Evolutionary conservation across 2,888 invertebrate species (phyloP).

Genomic region (Allolobophora icterica): DNA sequence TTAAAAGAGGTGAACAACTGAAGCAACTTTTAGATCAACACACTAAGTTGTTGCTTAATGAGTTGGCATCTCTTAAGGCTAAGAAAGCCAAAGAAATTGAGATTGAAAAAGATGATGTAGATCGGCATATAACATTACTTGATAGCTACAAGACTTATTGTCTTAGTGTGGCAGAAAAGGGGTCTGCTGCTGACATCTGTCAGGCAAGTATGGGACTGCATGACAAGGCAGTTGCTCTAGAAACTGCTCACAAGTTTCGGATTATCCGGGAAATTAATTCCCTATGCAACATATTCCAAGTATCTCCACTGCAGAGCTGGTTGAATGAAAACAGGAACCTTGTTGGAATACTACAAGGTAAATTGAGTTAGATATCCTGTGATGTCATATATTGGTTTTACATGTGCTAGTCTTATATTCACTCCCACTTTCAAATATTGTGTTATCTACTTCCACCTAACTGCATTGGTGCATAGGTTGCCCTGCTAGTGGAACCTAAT

Average conservation of each 20-base stretch:
- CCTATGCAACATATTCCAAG: not conserved
- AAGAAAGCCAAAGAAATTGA: not conserved
- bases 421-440: no score
- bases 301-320: not conserved
- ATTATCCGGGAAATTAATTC: not conserved
- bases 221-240: not conserved
- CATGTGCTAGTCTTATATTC: no score
- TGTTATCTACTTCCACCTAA: no score
- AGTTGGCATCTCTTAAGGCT: not conserved
- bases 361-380: not conserved
- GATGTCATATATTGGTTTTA: no score
- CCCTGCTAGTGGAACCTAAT: no score
- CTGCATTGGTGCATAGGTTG: no score
- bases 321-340: not conserved
- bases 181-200: not conserved
- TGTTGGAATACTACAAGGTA: not conserved
- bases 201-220: not conserved
- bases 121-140: not conserved
- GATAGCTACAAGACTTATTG: not conserved
- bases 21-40: not conserved
- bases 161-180: not conserved
- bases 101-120: not conserved
- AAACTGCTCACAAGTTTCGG: not conserved
- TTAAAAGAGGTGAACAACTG: not conserved
- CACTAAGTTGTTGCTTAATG: not conserved